phyloP scores from a whole-genome alignment of 2,113 vertebrate genomes.

The Arothron firmamentum region DNA sequence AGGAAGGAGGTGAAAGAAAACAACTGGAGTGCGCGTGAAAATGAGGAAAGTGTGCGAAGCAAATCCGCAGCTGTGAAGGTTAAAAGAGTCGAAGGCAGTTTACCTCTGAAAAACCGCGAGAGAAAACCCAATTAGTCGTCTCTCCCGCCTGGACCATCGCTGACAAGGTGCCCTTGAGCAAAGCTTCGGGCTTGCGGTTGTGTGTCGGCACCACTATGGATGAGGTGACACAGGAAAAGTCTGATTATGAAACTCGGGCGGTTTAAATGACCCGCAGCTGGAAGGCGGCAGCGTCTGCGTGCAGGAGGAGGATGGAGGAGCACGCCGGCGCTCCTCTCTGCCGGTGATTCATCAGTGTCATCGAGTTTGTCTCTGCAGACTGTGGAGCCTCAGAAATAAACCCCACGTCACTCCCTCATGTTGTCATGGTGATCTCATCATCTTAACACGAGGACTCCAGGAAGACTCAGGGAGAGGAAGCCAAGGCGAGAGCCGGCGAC shows the following conservation, averaged over 20 bases:
- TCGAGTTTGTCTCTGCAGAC: slow-evolving; percentile 27
- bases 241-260: too few relatives aligned
- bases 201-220: slow-evolving; percentile 12
- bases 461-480: neutral
- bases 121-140: slow-evolving; percentile 1
- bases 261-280: too few relatives aligned
- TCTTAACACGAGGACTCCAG: slow-evolving; percentile 26
- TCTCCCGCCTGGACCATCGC: neutral
- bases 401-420: slow-evolving; percentile 39
- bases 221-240: too few relatives aligned
- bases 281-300: too few relatives aligned
- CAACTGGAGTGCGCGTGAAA: neutral
- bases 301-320: neutral
- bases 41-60: slow-evolving; percentile 7
- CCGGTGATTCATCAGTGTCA: slow-evolving; percentile 49
- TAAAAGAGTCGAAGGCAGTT: slow-evolving; percentile 4
- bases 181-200: neutral
- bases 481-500: too few relatives aligned
- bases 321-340: slow-evolving; percentile 2
- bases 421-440: slow-evolving; percentile 68
- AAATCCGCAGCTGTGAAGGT: slow-evolving; percentile 7
- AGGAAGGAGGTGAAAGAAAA: slow-evolving; percentile 13
- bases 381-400: slow-evolving; percentile 33
- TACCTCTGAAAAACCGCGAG: slow-evolving; percentile 4
- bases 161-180: slow-evolving; percentile 31